Base-by-base conservation (phyloP, 2,797 vertebrate genomes). In the Lacerta bilineata region DNA sequence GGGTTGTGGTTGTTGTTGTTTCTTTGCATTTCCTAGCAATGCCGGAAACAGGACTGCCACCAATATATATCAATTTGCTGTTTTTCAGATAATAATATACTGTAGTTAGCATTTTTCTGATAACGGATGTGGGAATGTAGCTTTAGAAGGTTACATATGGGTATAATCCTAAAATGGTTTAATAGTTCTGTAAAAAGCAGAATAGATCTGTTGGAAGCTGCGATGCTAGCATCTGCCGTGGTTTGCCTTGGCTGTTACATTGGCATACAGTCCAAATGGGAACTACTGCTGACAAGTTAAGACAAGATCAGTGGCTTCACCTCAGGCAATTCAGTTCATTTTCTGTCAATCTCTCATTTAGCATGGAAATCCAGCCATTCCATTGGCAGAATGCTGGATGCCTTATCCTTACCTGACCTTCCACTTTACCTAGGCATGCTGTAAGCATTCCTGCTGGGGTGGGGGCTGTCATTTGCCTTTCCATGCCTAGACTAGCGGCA, bases 321-420 rank as follows among this genome's bases (percentile, higher is more conserved):
- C 86, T 77, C 0, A 4, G 79, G 46, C 83, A 76, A 43, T 69
- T 7, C 2, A 39, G 91, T 0, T 75, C 68, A 82, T 64, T 85
- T 55, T 88, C 85, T 80, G 1, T 43, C 9, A 78, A 9, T 3
- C 8, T 0, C 82, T 61, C 0, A 0, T 46, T 43, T 84, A 72
- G 9, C 36, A 29, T 86, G 83, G 77, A 64, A 88, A 76, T 10
- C 7, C 1, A 84, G 1, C 50, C 69, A 74, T 88, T 71, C 90
- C 92, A 46, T 71, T 91, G 2, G 87, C 91, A 90, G 91, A 89
- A 68, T 84, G 66, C 88, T 85, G 33, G 64, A 29, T 77, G 46
- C 29, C 1, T 78, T 91, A 91, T 92, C 94, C 93, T 92, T 59
- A 83, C 39, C 89, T 33, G 93, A 95, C 93, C 84, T 76, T n/a